Conservation (phyloP, 2,113 vertebrate species). For the Egretta garzetta region DNA sequence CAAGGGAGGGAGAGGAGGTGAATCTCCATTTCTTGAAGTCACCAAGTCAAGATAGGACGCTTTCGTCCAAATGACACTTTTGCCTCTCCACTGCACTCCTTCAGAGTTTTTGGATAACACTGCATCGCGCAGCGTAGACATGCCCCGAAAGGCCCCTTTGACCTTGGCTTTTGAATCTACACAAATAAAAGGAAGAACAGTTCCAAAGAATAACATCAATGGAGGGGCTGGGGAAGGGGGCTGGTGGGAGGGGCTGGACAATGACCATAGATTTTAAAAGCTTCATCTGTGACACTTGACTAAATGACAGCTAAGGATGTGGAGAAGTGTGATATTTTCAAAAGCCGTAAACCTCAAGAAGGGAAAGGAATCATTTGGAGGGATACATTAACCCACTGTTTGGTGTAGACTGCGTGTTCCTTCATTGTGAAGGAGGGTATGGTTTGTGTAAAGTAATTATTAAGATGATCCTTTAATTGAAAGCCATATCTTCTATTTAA, state of each 20-base stretch:
- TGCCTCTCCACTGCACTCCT: not conserved
- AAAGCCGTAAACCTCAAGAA: not conserved
- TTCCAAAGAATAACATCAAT: slow-evolving; percentile 2
- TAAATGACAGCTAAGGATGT: slow-evolving; percentile 2
- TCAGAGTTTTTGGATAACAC: not conserved
- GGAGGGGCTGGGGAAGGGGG: not conserved
- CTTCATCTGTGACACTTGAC: not conserved
- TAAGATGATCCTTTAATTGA: not conserved
- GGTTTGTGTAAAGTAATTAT: not conserved
- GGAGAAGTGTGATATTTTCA: not conserved
- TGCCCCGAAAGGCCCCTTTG: not conserved
- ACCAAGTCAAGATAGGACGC: not conserved
- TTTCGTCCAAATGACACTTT: slow-evolving; percentile 1
- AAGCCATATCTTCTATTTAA: not conserved
- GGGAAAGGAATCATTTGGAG: not conserved
- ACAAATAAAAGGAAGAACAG: not conserved
- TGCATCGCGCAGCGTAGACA: not conserved
- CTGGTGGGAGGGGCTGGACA: not conserved
- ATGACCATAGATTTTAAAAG: not conserved
- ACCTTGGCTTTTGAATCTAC: slow-evolving; percentile 13
- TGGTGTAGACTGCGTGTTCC: not conserved
- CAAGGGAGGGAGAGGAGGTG: not conserved
- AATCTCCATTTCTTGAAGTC: not conserved
- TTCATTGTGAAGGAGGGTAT: not conserved
- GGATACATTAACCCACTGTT: not conserved